Conservation (phyloP, 2,888 invertebrate genomes). For the Pteria penguin region DNA sequence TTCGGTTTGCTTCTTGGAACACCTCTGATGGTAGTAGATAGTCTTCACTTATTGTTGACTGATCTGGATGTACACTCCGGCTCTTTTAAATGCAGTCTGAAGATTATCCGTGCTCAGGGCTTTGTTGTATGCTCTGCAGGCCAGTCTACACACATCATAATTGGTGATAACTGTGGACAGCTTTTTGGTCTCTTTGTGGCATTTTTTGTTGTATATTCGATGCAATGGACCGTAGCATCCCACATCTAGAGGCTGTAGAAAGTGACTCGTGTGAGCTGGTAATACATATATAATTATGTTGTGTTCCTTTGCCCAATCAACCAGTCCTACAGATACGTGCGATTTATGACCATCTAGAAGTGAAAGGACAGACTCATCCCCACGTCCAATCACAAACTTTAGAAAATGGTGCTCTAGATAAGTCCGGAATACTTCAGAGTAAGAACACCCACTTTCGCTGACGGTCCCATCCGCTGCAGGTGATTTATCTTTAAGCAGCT, state of each 20-base stretch:
- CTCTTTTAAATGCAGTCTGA: conserved; percentile 20
- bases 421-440: conserved; percentile 23
- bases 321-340: conserved; percentile 11
- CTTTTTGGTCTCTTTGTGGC: conserved; percentile 13
- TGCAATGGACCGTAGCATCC: conserved; percentile 25
- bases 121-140: conserved; percentile 12
- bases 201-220: conserved; percentile 19
- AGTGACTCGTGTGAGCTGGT: conserved; percentile 25
- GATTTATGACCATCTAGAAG: conserved; percentile 26
- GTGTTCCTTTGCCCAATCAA: conserved; percentile 10
- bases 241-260: conserved; percentile 21
- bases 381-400: conserved; percentile 28
- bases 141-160: conserved; percentile 4
- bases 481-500: conserved; percentile 21
- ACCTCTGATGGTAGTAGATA: too few relatives aligned
- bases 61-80: too few relatives aligned
- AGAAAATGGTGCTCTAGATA: conserved; percentile 42
- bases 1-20: too few relatives aligned
- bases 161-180: conserved; percentile 10
- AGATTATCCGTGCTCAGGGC: conserved; percentile 26
- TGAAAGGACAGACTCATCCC: conserved; percentile 17
- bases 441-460: conserved; percentile 44
- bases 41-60: too few relatives aligned
- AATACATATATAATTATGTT: conserved; percentile 23
- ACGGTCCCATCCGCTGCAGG: conserved; percentile 32